Evolutionary conservation across 2,113 vertebrate species (phyloP).

Genomic region (Oceanodroma tethys): DNA sequence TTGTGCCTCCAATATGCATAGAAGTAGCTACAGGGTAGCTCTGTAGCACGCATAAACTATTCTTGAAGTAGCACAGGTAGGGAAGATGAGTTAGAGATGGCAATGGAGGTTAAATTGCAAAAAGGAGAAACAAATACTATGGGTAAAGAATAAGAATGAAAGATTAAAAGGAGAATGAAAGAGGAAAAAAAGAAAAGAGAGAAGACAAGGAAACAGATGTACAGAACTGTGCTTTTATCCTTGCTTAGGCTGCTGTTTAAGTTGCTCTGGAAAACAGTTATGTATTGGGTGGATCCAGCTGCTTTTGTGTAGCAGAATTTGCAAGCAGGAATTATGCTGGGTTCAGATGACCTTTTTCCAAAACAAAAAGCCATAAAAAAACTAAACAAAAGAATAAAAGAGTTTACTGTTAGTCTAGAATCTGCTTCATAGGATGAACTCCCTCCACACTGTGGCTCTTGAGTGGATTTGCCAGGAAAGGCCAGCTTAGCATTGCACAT

Average conservation of each 20-base stretch:
- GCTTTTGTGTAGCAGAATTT: not conserved
- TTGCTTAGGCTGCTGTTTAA: not conserved
- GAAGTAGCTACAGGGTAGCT: no score
- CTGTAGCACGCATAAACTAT: not conserved
- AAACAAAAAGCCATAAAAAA: not conserved
- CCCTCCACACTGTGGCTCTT: not conserved
- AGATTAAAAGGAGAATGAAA: not conserved
- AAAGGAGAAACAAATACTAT: not conserved
- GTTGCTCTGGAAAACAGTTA: not conserved
- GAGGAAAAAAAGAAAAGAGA: not conserved
- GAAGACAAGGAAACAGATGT: not conserved
- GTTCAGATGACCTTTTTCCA: not conserved
- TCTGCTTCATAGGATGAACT: not conserved
- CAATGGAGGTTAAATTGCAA: not conserved
- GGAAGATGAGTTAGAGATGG: not conserved
- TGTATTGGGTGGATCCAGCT: not conserved
- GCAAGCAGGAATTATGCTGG: not conserved
- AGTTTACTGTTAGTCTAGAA: not conserved
- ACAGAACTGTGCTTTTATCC: not conserved
- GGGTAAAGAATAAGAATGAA: not conserved
- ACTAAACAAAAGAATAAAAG: not conserved
- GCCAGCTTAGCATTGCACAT: not conserved
- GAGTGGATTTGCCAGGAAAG: not conserved
- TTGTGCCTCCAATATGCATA: not conserved
- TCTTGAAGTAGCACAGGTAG: not conserved